Conservation (phyloP, 2,797 vertebrate genomes). For the Chrysocyon brachyurus region DNA sequence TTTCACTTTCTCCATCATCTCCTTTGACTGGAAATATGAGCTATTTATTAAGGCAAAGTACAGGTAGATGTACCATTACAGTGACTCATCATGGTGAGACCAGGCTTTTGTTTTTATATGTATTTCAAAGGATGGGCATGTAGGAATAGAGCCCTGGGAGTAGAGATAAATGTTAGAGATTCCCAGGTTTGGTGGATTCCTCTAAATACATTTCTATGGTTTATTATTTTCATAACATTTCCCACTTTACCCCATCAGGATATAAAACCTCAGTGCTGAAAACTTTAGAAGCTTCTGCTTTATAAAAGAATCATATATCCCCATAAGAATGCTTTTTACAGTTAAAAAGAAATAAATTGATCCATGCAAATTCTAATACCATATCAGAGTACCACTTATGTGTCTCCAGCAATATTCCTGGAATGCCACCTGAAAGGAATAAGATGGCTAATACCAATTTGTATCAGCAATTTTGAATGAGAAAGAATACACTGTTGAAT, state of each 20-base stretch:
- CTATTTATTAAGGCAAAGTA: neutral
- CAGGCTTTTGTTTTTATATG: neutral
- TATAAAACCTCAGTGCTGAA: neutral
- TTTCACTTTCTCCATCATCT: neutral
- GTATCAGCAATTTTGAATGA: conserved; percentile 64
- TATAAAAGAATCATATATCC: neutral
- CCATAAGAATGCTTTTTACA: neutral
- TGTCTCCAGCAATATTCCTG: conserved; percentile 3
- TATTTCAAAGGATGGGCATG: neutral
- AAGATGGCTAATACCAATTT: conserved; percentile 41
- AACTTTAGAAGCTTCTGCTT: neutral
- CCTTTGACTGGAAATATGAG: neutral
- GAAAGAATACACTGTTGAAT: conserved; percentile 54
- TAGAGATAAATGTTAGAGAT: neutral
- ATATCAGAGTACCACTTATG: conserved; percentile 68
- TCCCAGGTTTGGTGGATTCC: neutral
- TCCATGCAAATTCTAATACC: conserved; percentile 70
- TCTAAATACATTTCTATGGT: neutral
- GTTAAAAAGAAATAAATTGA: neutral
- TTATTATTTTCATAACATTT: neutral
- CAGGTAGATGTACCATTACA: neutral
- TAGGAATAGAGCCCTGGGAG: neutral
- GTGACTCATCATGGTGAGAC: neutral
- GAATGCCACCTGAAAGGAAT: conserved; percentile 58
- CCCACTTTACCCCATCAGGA: neutral